Base-by-base conservation (phyloP, 2,797 vertebrate genomes). In the Euthynnus affinis region DNA sequence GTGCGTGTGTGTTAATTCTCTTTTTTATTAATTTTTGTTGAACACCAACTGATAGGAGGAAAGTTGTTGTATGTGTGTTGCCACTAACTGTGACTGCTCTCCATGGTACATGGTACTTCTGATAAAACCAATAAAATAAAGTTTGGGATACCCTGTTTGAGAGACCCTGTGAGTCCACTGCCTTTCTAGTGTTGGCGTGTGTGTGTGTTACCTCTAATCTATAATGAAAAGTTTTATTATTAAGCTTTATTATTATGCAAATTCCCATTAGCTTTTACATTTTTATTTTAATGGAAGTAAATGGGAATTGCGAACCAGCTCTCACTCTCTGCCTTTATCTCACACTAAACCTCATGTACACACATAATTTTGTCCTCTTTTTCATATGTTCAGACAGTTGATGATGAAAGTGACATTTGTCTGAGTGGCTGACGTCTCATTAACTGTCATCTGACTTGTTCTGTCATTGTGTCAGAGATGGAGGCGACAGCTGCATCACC, bases 141-240 rank as follows among this genome's bases (percentile, higher is more conserved):
- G 96, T 97, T 95, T 97, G 95, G 96, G 95, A 97, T 96, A 96
- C 97, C 96, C 96, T 95, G 96, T 97, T 94, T 96, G 94, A 95
- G 94, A 95, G 94, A 94, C 81, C 80, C 73, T 72, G 37, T 2
- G 90, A 85, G 62, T 93, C 81, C 68, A 78, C 59, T 91, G 73
- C 62, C 78, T 93, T 70, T 84, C 32, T 83, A 18, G 53, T 65
- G 48, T 27, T 23, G 32, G n/a, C 34, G n/a, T 44, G 51, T 22
- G 22, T 64, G 59, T 69, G 55, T 29, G 25, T 58, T 40, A 32
- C 22, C 61, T 48, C 14, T 13, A 60, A 8, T 70, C 52, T 48
- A 1, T 51, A 20, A 27, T 72, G 42, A 71, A 85, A 55, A 34
- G 29, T 37, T 71, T 86, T 4, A 52, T 29, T 53, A 68, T 60